phyloP scores from a whole-genome alignment of 2,888 invertebrate genomes.

The Ametastegia equiseti region DNA sequence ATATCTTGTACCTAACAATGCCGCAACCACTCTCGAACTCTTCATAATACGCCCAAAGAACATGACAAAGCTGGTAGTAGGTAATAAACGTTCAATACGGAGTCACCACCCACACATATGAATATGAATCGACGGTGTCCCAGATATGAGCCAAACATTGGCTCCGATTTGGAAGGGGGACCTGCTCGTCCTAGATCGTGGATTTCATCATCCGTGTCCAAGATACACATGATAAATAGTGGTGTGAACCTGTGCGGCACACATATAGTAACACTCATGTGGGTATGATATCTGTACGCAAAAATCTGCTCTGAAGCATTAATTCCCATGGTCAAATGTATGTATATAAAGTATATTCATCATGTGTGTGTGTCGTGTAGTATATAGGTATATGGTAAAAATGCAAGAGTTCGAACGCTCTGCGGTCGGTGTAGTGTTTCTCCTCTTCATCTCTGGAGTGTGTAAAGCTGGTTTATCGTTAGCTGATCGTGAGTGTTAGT shows the following conservation, averaged over 20 bases:
- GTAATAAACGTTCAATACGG: neutral
- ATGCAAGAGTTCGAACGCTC: neutral
- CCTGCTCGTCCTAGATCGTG: neutral
- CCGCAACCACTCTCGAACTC: neutral
- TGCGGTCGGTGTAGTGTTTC: neutral
- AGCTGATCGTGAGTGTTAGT: constrained; percentile 5
- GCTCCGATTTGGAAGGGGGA: neutral
- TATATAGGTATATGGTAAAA: neutral
- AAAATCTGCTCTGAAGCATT: neutral
- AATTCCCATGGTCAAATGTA: neutral
- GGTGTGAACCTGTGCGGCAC: too few relatives aligned
- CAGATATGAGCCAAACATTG: neutral
- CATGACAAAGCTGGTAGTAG: neutral
- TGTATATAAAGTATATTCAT: neutral
- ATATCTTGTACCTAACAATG: neutral
- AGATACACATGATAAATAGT: neutral
- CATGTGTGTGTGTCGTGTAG: too few relatives aligned
- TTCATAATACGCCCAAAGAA: too few relatives aligned
- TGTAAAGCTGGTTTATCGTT: neutral
- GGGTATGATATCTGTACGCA: too few relatives aligned
- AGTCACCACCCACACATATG: neutral
- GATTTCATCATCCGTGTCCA: neutral
- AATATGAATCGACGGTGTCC: neutral
- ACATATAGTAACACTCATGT: too few relatives aligned
- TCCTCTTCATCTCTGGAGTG: neutral